phyloP scores from a whole-genome alignment of 2,888 invertebrate species.

The Ferrisia virgata region DNA sequence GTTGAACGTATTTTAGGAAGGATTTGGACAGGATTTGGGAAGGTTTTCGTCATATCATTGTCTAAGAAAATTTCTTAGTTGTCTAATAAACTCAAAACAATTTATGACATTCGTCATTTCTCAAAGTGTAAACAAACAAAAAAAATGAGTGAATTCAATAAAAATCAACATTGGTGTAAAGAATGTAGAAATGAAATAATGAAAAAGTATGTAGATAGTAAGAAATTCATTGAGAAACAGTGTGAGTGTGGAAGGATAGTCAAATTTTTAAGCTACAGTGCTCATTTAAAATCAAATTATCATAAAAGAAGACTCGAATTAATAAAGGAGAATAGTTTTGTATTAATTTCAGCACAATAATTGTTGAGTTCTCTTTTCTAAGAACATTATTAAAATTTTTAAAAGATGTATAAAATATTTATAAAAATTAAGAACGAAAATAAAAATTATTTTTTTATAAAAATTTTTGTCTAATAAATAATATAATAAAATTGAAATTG shows the following conservation, averaged over 20 bases:
- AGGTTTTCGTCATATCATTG: too few species aligned
- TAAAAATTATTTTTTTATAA: not conserved
- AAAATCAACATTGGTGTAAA: slow-evolving; percentile 39
- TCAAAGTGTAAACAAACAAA: slow-evolving; percentile 36
- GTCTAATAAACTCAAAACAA: slow-evolving; percentile 29
- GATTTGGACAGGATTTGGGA: too few species aligned
- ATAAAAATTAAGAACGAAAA: not conserved
- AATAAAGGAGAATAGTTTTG: not conserved
- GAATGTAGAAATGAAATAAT: slow-evolving; percentile 37
- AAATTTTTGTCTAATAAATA: slow-evolving; percentile 34
- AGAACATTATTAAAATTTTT: not conserved
- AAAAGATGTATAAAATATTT: slow-evolving; percentile 6
- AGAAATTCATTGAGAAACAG: slow-evolving; percentile 23
- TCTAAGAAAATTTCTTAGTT: too few species aligned
- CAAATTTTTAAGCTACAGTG: slow-evolving; percentile 21
- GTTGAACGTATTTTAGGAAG: too few species aligned
- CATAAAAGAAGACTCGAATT: slow-evolving; percentile 18
- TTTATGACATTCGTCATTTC: slow-evolving; percentile 30
- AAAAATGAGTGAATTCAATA: slow-evolving; percentile 33
- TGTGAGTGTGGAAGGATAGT: slow-evolving; percentile 38
- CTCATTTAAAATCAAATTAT: slow-evolving; percentile 35
- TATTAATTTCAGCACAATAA: not conserved
- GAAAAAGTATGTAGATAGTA: too few species aligned
- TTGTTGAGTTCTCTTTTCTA: not conserved
- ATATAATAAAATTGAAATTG: not conserved